Percentiles rank a stretch among this genome's conserved stretches.
Conservation (phyloP, 1,140 invertebrate genomes). For the Dufourea novaeangliae region DNA sequence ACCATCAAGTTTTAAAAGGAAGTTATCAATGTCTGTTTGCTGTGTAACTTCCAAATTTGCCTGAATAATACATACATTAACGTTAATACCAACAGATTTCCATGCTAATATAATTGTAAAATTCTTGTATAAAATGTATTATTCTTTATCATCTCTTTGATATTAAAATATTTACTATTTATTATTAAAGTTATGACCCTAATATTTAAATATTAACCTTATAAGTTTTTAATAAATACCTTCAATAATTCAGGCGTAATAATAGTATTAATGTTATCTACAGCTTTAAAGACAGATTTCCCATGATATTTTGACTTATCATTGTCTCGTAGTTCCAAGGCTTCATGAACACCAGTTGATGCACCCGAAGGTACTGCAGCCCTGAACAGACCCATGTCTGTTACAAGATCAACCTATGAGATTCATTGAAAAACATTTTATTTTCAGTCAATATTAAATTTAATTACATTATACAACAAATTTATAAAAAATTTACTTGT, state of each 20-base stretch:
- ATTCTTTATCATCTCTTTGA: not conserved
- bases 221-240: conserved; percentile 74
- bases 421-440: not conserved
- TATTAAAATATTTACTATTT: not conserved
- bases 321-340: conserved; percentile 96
- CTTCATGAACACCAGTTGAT: conserved; percentile 98
- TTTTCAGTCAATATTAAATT: no score
- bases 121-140: no score
- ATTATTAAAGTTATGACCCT: not conserved
- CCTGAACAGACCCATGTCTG: conserved; percentile 93
- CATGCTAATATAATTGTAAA: not conserved
- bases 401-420: conserved; percentile 82
- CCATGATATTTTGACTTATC: conserved; percentile 95
- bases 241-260: conserved; percentile 94
- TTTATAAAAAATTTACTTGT: not conserved
- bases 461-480: no score
- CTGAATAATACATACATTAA: conserved; percentile 60
- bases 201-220: not conserved
- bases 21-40: conserved; percentile 96
- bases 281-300: conserved; percentile 96
- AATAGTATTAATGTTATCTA: conserved; percentile 94
- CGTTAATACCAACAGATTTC: not conserved
- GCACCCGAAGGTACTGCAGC: conserved; percentile 99
- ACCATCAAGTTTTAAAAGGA: conserved; percentile 96
- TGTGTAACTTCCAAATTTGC: conserved; percentile 91